Evolutionary conservation across 2,888 invertebrate species (phyloP).

Genomic region (Germaria angustata): DNA sequence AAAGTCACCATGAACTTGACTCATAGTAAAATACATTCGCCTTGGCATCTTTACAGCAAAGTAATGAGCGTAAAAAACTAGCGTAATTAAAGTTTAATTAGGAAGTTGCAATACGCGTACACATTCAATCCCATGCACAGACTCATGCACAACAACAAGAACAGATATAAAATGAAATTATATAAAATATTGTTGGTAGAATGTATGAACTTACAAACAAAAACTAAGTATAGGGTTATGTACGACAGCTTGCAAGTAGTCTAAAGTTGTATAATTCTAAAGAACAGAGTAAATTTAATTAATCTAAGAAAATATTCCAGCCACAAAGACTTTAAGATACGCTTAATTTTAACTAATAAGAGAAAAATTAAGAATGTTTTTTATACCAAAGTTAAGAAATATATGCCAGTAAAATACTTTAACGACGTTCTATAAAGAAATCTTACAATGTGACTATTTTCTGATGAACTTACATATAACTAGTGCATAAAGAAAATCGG

Average conservation of each 20-base stretch:
- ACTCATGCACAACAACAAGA: neutral
- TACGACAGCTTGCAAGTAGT: slow-evolving; percentile 37
- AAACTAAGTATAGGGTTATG: slow-evolving; percentile 14
- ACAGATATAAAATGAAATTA: slow-evolving; percentile 17
- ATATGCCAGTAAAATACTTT: too few species aligned
- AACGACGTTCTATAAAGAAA: too few species aligned
- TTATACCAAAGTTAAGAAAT: too few species aligned
- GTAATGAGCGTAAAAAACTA: slow-evolving; percentile 57
- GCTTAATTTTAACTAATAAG: too few species aligned
- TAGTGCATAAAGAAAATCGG: too few species aligned
- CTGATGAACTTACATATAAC: too few species aligned
- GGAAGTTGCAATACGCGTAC: slow-evolving; percentile 54
- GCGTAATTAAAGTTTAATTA: slow-evolving; percentile 70
- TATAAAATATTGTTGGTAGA: slow-evolving; percentile 37
- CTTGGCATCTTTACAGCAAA: slow-evolving; percentile 48
- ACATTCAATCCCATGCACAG: neutral
- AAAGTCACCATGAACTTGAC: neutral
- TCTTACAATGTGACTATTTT: too few species aligned
- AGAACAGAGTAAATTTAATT: slow-evolving; percentile 1
- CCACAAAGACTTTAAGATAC: neutral
- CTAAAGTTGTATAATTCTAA: slow-evolving; percentile 23
- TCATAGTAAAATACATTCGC: neutral
- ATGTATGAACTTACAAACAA: neutral
- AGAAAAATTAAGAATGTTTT: too few species aligned
- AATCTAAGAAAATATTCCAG: neutral